These are phyloP conservation scores for Tupiocoris notatus DNA, from an alignment of 2,888 invertebrate genomes.

Conservation along the genomic window DNA sequence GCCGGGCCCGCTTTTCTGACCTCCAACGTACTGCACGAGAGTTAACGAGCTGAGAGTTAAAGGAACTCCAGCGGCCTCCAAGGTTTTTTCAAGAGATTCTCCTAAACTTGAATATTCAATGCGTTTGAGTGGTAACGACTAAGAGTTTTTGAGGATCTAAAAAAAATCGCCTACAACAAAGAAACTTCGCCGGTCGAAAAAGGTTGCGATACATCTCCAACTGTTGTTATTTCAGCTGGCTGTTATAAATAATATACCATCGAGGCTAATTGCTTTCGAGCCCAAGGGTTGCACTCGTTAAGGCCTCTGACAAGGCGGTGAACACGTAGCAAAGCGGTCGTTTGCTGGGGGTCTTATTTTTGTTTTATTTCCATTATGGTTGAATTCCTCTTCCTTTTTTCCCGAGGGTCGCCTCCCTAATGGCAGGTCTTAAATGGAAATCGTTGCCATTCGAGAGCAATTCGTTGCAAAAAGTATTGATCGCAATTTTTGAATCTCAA, in stretches of 20 bases:
- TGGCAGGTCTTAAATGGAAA: too few relatives aligned
- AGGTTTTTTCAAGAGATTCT: slow-evolving; percentile 17
- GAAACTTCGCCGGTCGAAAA: background rate
- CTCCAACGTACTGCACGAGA: slow-evolving; percentile 7
- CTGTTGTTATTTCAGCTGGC: background rate
- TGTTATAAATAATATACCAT: slow-evolving; percentile 33
- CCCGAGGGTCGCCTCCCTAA: background rate
- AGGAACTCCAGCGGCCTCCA: background rate
- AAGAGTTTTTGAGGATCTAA: background rate
- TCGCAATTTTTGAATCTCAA: too few relatives aligned
- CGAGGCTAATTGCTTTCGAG: slow-evolving; percentile 28
- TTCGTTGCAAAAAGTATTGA: too few relatives aligned
- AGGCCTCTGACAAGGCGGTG: slow-evolving; percentile 11
- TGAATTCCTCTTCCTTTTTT: background rate
- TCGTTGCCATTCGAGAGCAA: too few relatives aligned
- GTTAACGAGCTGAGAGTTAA: slow-evolving; percentile 22
- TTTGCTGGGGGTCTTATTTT: slow-evolving; percentile 21
- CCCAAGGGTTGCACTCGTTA: slow-evolving; percentile 31
- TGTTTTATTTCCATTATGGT: slow-evolving; percentile 40
- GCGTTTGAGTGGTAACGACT: background rate
- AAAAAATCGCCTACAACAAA: slow-evolving; percentile 6
- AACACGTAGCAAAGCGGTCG: slow-evolving; percentile 27
- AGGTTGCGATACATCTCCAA: background rate
- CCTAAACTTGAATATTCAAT: slow-evolving; percentile 18
- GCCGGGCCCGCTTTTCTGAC: background rate